Evolutionary conservation across 2,113 vertebrate genomes (phyloP).

Genomic region (Athene noctua): DNA sequence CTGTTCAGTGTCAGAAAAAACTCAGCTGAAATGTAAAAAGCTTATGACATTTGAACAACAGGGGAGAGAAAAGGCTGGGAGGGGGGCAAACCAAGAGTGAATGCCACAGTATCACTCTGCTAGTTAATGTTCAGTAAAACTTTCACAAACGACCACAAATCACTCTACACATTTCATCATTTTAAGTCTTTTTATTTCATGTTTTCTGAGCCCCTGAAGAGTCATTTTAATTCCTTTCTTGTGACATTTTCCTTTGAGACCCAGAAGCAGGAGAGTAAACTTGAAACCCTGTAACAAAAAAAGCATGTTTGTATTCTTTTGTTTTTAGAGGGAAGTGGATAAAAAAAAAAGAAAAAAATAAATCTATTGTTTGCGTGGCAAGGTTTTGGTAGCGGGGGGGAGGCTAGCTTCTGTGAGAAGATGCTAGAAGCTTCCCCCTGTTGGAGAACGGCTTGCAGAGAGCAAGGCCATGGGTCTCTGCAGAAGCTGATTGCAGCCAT

Average conservation of each 20-base stretch:
- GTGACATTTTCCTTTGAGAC: constrained; percentile 56
- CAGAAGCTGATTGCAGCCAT: too few species aligned
- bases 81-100: neutral
- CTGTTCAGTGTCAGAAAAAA: constrained; percentile 31
- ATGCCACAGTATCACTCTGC: neutral
- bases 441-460: too few species aligned
- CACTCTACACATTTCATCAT: constrained; percentile 51
- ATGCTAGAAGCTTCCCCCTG: neutral
- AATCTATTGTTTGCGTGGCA: neutral
- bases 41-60: constrained; percentile 29
- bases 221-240: constrained; percentile 63
- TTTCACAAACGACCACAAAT: constrained; percentile 60
- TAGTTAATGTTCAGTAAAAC: constrained; percentile 60
- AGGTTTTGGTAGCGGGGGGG: neutral
- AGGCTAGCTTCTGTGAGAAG: neutral
- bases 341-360: neutral
- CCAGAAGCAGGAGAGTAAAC: constrained; percentile 48
- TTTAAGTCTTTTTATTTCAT: constrained; percentile 62
- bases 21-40: constrained; percentile 36
- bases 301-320: constrained; percentile 34
- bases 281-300: constrained; percentile 50
- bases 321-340: neutral
- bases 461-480: too few species aligned
- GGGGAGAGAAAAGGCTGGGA: neutral
- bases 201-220: constrained; percentile 60